Evolutionary conservation across 2,797 vertebrate genomes (phyloP), one percentile per base, ranked within the genome.

Genomic region (Phrynocephalus forsythii): DNA sequence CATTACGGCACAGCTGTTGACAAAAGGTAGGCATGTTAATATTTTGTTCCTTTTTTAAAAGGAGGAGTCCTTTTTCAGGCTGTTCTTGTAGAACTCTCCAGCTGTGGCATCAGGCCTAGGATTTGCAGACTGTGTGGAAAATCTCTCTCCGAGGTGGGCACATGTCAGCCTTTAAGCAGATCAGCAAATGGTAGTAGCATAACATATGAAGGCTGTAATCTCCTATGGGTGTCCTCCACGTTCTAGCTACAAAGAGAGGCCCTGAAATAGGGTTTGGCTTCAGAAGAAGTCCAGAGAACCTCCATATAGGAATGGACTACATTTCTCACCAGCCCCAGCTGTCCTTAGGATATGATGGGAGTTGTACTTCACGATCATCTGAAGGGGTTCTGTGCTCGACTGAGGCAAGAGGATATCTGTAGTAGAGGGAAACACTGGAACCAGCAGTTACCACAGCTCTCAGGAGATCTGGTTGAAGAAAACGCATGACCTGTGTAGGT

Each of bases 1-100:
- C 94, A 98, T 97, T 96, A 98, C 98, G 0, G 97, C 97, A 1
- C 98, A 98, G 92, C 94, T 98, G 93, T 97, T 97, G 20, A 97
- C 95, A 24, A 98, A 97, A 97, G 98, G 98, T 99, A 93, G 93
- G 88, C 1, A 63, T 33, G 1, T 1, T 0, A 0, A 0, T 1
- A n/a, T 50, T 9, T 0, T 0, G 0, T 10, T 0, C 85, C 5
- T 22, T 38, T 28, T 80, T 2, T 0, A 1, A 5, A 0, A 2
- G 1, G 9, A 16, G 8, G 7, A 0, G 20, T 1, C 8, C 22
- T 38, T 80, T 28, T 15, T 79, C 28, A 88, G 78, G 16, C 22
- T 87, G 89, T 84, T 20, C 16, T 89, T 84, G 63, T 33, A 68
- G 73, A 50, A 38, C 52, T 11, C 18, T 52, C 24, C 28, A 30